Evolutionary conservation across 2,888 invertebrate genomes (phyloP), one percentile per base, ranked within the genome.

Genomic region (Megalurothrips usitatus): DNA sequence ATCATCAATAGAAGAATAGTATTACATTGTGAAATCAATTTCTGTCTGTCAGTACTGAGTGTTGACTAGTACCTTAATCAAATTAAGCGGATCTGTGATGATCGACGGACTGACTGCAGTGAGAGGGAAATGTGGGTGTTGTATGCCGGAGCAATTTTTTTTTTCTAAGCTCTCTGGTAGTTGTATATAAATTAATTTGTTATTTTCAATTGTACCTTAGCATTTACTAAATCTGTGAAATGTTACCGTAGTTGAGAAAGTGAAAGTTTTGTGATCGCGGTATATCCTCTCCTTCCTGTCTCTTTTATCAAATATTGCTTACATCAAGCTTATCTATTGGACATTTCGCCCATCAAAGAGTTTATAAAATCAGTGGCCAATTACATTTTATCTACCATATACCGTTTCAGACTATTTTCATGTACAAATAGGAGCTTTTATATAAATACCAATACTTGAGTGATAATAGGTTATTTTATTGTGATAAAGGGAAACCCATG

Each of bases 61-160:
- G 68, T 75, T 75, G 68, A 75, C 68, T 9, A 26, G 68, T 75
- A 75, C 26, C 68, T 26, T 75, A 26, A 75, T 75, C 68, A 75
- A 26, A 75, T 75, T 75, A 75, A 75, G 68, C 68, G 68, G 68
- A 75, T 75, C 68, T 75, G 68, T 75, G 68, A 75, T 75, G 68
- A 75, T 26, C 68, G 68, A 75, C 68, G 26, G 68, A 75, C 68
- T 75, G 68, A 75, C 68, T 14, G 14, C 58, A 14, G 58, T 75
- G 68, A 10, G 26, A 75, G 68, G 68, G 68, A 26, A 75, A 12
- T 1, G 26, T 75, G 68, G 26, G 26, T 26, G 68, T 75, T 75
- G 26, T 75, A 12, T 26, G 23, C 26, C 6, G 4, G 17, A 26
- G 23, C 26, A 10, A 58, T 75, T 12, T 23, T 75, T 26, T 23